Conservation (phyloP, 2,888 invertebrate genomes). For the Acleris cristana region DNA sequence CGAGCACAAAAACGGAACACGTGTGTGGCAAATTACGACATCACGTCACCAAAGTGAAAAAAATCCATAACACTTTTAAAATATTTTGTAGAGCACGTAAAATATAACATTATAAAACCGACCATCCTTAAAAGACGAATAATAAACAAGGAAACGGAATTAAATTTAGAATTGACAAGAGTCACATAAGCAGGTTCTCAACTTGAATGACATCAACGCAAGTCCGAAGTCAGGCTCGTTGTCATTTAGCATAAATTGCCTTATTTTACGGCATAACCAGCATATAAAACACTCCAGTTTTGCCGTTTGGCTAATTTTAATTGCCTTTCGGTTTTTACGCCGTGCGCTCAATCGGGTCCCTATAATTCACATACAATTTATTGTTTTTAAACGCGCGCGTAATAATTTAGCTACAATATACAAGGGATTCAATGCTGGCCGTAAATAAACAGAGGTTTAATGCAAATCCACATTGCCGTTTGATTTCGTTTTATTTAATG, state of each 20-base stretch:
- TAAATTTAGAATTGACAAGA: conserved; percentile 34
- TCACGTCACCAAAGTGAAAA: conserved; percentile 8
- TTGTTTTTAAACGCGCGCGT: conserved; percentile 63
- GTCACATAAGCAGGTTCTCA: conserved; percentile 42
- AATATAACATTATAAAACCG: conserved; percentile 16
- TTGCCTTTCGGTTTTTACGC: conserved; percentile 68
- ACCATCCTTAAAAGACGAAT: conserved; percentile 9
- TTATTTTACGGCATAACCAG: conserved; percentile 65
- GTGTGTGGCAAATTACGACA: conserved; percentile 17
- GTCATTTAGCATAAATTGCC: conserved; percentile 67
- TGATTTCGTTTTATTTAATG: conserved; percentile 54
- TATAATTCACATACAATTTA: conserved; percentile 68
- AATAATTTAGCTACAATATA: conserved; percentile 67
- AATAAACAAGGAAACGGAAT: conserved; percentile 26
- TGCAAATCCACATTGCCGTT: conserved; percentile 61
- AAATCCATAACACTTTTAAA: conserved; percentile 10
- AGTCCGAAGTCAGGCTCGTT: conserved; percentile 46
- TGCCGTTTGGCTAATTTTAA: conserved; percentile 76
- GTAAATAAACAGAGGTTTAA: conserved; percentile 72
- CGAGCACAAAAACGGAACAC: conserved; percentile 6
- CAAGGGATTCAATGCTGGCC: conserved; percentile 57
- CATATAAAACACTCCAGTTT: conserved; percentile 67
- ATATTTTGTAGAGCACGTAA: conserved; percentile 26
- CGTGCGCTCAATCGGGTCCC: conserved; percentile 57
- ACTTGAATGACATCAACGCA: conserved; percentile 49